Evolutionary conservation across 2,888 invertebrate species (phyloP).

Genomic region (Dasypolia templi): DNA sequence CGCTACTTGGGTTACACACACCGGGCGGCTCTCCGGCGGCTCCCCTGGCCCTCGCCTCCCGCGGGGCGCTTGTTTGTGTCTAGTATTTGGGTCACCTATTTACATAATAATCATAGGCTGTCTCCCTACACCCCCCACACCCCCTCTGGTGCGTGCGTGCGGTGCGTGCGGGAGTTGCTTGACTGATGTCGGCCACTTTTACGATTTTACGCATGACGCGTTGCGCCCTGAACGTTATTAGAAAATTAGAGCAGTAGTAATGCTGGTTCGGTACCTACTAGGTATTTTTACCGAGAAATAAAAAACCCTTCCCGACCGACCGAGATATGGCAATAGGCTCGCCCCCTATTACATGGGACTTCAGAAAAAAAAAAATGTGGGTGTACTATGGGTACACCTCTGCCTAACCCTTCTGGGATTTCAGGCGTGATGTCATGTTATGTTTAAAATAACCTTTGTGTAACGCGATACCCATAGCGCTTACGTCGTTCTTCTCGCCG

Average conservation of each 20-base stretch:
- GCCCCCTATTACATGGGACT: too few species aligned
- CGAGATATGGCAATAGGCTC: too few species aligned
- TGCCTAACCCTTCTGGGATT: too few species aligned
- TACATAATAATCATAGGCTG: conserved; percentile 33
- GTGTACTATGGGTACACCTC: too few species aligned
- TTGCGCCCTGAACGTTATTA: neutral
- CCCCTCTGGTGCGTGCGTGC: neutral
- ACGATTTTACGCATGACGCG: neutral
- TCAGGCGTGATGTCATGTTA: too few species aligned
- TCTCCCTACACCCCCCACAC: neutral
- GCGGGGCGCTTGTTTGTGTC: conserved; percentile 26
- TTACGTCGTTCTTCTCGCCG: too few species aligned
- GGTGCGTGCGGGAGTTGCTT: conserved; percentile 19
- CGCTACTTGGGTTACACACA: conserved; percentile 45
- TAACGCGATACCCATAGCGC: too few species aligned
- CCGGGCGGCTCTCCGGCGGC: neutral
- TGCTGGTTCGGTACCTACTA: neutral
- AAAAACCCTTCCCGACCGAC: too few species aligned
- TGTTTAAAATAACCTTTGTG: too few species aligned
- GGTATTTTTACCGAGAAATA: too few species aligned
- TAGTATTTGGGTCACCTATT: conserved; percentile 61
- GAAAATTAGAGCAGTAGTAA: neutral
- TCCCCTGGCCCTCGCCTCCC: neutral
- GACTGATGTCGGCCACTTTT: conserved; percentile 10
- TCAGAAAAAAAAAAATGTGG: too few species aligned